Evolutionary conservation across 2,888 invertebrate genomes (phyloP), one percentile per base, ranked within the genome.

Genomic region (Agrotis exclamationis): DNA sequence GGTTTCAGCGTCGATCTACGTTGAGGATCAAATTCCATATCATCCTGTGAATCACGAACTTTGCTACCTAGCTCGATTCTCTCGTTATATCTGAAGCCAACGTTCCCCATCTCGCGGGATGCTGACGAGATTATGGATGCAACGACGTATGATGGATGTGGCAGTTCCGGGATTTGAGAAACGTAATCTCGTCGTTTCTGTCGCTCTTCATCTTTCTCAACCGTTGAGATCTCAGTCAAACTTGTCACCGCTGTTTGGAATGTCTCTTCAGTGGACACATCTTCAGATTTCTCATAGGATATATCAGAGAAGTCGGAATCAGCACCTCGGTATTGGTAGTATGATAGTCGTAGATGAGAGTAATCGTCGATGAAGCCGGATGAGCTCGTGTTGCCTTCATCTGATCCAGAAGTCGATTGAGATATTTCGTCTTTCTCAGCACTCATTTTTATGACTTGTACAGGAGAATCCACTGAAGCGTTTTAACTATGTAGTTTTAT

Each of bases 301-400:
- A 64, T 50, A 11, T 57, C 44, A 1, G 58, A 58, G 22, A 70
- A 6, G 4, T 57, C 33, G 11, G 50, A 54, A 39, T 76, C 3
- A 9, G 18, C 39, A 20, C n/a, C 58, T 44, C 79, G 62, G 24
- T 83, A 51, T 72, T 88, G 90, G 78, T 94, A 92, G 76, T 92
- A 93, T 1, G 92, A 93, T 11, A 93, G 80, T 57, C 92, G 85
- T 4, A 94, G 89, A 53, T 94, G 92, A 3, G 93, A 94, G 75
- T 91, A 91, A 74, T 93, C 93, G 70, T 94, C 92, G 66, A 93
- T 91, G 75, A 86, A 93, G 20, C 51, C 82, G 13, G 82, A 79
- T 5, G 70, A 64, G n/a, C 39, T 79, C 13, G 68, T 24, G 63
- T 63, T 71, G 9, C 4, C 16, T 47, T 64, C 60, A 13, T 76